Evolutionary conservation across 2,797 vertebrate genomes (phyloP).

Genomic region (Alca torda): DNA sequence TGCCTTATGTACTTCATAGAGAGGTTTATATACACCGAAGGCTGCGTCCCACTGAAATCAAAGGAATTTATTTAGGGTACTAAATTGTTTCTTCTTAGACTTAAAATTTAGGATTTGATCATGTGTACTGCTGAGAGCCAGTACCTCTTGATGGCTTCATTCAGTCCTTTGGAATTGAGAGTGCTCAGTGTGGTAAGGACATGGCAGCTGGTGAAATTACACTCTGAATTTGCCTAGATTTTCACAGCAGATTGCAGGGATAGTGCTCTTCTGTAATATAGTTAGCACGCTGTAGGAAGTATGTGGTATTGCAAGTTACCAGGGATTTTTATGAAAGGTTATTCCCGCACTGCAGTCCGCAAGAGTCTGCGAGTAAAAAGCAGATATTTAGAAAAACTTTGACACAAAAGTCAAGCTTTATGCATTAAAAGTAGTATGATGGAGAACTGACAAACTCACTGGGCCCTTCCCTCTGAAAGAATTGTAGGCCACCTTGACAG

Average conservation of each 20-base stretch:
- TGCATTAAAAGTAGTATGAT: background rate
- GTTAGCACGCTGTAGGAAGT: background rate
- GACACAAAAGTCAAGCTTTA: background rate
- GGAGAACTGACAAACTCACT: background rate
- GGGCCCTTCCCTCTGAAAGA: background rate
- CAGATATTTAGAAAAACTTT: background rate
- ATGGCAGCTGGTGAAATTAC: background rate
- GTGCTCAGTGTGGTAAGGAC: background rate
- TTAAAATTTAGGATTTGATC: background rate
- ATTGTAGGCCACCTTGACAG: background rate
- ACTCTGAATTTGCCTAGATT: background rate
- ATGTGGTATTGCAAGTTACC: background rate
- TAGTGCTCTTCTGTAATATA: background rate
- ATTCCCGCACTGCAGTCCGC: background rate
- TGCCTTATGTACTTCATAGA: background rate
- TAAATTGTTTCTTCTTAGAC: background rate
- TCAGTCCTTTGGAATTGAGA: background rate
- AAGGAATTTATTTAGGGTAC: background rate
- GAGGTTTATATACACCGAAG: background rate
- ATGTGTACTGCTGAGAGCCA: background rate
- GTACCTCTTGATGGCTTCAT: background rate
- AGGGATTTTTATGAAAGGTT: background rate
- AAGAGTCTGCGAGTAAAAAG: background rate
- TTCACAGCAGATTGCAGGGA: background rate
- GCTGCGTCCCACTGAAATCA: background rate